phyloP scores from a whole-genome alignment of 1,140 invertebrate genomes.

The Zaprionus camerounensis region DNA sequence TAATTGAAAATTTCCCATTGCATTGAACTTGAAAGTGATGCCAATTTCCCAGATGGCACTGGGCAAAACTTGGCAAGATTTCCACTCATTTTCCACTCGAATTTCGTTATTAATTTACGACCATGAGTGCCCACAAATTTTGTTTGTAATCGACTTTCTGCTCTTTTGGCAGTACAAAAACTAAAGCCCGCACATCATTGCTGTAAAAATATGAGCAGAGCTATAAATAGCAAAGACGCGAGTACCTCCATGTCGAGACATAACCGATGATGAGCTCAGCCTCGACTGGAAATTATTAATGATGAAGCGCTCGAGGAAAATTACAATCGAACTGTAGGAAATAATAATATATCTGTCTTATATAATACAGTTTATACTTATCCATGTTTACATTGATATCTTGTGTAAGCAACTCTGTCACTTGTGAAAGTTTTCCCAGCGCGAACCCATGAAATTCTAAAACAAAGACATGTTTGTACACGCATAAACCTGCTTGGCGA shows the following conservation, averaged over 20 bases:
- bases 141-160: slow-evolving; percentile 24
- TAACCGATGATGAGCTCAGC: slow-evolving; percentile 2
- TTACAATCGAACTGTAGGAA: neutral
- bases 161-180: neutral
- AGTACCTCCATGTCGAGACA: neutral
- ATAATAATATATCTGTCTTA: neutral
- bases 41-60: slow-evolving; percentile 39
- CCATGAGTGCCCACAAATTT: slow-evolving; percentile 48
- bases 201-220: slow-evolving; percentile 2
- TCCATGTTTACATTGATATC: too few relatives aligned
- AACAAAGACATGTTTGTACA: slow-evolving; percentile 4
- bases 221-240: neutral
- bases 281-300: neutral
- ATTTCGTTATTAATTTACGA: slow-evolving; percentile 41
- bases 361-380: neutral
- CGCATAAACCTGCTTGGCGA: neutral
- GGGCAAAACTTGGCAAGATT: slow-evolving; percentile 28
- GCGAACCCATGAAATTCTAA: neutral
- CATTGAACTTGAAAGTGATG: slow-evolving; percentile 71
- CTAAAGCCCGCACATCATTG: neutral
- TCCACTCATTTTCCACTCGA: slow-evolving; percentile 52
- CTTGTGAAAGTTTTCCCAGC: neutral
- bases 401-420: neutral
- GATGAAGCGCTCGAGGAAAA: neutral
- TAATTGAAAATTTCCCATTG: slow-evolving; percentile 74